A percentile compares a stretch with the other conserved stretches of the same genome.
phyloP scores from a whole-genome alignment of 2,113 vertebrate species.

The Cnemophilus loriae region DNA sequence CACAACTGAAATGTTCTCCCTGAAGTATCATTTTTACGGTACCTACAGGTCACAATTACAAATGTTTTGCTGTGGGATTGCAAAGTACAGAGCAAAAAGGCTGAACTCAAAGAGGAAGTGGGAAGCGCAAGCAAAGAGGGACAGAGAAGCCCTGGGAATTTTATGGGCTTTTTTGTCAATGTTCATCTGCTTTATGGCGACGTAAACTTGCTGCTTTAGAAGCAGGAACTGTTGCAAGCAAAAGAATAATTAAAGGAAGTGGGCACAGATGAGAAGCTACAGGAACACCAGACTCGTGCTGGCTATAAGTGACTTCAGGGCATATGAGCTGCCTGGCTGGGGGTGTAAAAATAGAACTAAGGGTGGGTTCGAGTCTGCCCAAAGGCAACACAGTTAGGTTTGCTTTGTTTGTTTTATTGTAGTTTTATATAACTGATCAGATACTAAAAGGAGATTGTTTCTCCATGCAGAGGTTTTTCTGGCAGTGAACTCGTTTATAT shows the following conservation, averaged over 20 bases:
- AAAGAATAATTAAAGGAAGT: background rate
- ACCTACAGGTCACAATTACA: background rate
- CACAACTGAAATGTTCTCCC: background rate
- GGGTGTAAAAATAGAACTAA: background rate
- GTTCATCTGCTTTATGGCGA: background rate
- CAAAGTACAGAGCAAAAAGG: background rate
- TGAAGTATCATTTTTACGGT: rapidly evolving
- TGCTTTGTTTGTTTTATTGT: background rate
- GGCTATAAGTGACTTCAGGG: background rate
- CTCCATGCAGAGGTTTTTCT: background rate
- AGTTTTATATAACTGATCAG: background rate
- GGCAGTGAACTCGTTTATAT: background rate
- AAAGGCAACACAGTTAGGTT: background rate
- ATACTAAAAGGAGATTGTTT: background rate
- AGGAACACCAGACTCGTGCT: background rate
- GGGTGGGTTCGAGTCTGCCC: background rate
- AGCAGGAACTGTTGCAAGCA: background rate
- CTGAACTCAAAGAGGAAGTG: background rate
- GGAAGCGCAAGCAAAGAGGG: rapidly evolving
- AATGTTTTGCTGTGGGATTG: background rate
- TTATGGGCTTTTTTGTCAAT: background rate
- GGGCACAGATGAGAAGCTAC: background rate
- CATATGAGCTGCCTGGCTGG: background rate
- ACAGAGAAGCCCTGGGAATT: background rate
- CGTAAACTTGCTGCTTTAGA: background rate